These are phyloP conservation scores for Urocynchramus pylzowi DNA, from an alignment of 2,113 vertebrate genomes.

Conservation along the genomic window DNA sequence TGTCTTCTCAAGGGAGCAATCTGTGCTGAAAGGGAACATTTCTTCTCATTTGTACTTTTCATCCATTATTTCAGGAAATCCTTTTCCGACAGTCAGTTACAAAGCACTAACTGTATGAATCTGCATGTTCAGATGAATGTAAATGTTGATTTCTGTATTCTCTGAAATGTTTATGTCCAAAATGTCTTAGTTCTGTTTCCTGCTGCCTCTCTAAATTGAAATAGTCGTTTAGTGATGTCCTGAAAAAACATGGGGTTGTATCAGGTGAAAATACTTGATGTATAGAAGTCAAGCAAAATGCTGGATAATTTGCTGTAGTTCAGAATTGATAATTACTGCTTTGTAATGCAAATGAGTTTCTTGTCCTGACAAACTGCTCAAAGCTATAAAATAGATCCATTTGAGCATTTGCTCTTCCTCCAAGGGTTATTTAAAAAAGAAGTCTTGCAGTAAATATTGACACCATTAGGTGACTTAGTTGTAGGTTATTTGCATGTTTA, in stretches of 20 bases:
- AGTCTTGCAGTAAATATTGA: not conserved
- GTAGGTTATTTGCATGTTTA: not conserved
- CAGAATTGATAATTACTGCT: not conserved
- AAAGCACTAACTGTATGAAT: not conserved
- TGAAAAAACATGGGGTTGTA: not conserved
- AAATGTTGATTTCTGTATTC: not conserved
- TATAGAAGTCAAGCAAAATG: not conserved
- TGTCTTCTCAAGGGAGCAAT: not conserved
- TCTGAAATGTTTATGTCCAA: not conserved
- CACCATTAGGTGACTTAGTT: not conserved
- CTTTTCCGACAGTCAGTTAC: not conserved
- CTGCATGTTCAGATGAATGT: not conserved
- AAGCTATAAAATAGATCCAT: not conserved
- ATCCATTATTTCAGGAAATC: not conserved
- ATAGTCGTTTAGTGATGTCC: rapidly evolving
- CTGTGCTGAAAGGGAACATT: not conserved
- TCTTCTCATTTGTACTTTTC: not conserved
- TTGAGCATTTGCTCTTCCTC: not conserved
- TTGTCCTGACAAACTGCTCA: not conserved
- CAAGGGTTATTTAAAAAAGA: not conserved
- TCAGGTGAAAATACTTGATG: not conserved
- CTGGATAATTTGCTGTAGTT: not conserved
- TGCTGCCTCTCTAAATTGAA: not conserved
- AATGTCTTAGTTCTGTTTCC: not conserved
- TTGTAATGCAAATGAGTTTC: not conserved